Base-by-base conservation (phyloP, 2,113 vertebrate genomes). In the Nannospalax galili region DNA sequence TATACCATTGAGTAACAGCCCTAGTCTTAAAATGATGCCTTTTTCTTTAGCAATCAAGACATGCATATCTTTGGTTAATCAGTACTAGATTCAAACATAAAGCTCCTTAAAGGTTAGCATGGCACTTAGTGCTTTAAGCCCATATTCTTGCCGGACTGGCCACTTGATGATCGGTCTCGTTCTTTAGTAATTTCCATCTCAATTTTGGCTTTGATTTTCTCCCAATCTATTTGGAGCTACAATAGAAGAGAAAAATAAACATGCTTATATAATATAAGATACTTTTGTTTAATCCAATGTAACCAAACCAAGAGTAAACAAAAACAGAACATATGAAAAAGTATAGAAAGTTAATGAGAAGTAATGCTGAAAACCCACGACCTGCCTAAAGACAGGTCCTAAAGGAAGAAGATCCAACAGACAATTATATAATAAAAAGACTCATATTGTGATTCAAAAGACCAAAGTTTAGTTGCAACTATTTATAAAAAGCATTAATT, bases 221-320 rank as follows among this genome's bases (percentile, higher is more conserved):
- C 98, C 99, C 99, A 99, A 93, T 99, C 99, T 96, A 99, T 99
- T 97, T 99, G 99, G 95, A 99, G 99, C 99, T 99, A 98, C 2
- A 97, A 84, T 64, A 84, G 69, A 37, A 95, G 91, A 35, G 24
- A 97, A 92, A 96, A 78, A 93, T 58, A 90, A 96, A 87, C 0
- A 2, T 9, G 74, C 56, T 91, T 78, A 94, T 45, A 88, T 19
- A 69, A 28, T 82, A 64, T 75, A 69, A 62, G 20, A 74, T 10
- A 73, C 32, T 89, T 86, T 79, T 72, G 42, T 64, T 90, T 75
- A 86, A 84, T 74, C 10, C 45, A 85, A 88, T 81, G 67, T 81
- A 92, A 93, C 22, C 19, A 91, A 92, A 93, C 22, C 19, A 91
- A 92, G 22, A 93, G 35, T 84, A 85, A 94, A 80, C 19, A 92